Percentiles rank a stretch among this genome's conserved stretches.
These are phyloP conservation scores for Brachystomella parvula DNA, from an alignment of 1,140 invertebrate species.

Conservation along the genomic window DNA sequence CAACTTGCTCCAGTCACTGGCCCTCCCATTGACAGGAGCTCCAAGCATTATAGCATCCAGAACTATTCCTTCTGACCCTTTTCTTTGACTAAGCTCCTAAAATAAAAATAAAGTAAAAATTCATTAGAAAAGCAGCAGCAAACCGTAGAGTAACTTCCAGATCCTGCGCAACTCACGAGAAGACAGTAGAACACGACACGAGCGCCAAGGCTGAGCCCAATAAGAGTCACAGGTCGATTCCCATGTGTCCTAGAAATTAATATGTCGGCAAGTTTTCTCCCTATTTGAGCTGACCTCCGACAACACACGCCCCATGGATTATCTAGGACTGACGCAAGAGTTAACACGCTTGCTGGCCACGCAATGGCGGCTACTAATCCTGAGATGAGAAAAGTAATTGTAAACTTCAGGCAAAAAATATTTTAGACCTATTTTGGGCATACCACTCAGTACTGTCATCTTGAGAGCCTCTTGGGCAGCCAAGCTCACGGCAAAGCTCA, in stretches of 20 bases:
- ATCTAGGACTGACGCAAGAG: conserved; percentile 58
- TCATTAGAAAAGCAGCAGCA: conserved; percentile 16
- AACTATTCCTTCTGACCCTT: conserved; percentile 52
- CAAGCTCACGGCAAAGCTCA: conserved; percentile 56
- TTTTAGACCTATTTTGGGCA: conserved; percentile 12
- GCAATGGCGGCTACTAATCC: conserved; percentile 57
- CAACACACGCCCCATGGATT: conserved; percentile 59
- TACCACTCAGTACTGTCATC: conserved; percentile 60
- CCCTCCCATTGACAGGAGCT: conserved; percentile 42
- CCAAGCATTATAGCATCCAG: conserved; percentile 59
- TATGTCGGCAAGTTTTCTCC: conserved; percentile 61
- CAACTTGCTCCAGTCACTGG: conserved; percentile 51
- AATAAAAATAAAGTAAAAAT: conserved; percentile 23
- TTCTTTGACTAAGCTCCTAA: conserved; percentile 50
- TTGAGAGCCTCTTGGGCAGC: conserved; percentile 66
- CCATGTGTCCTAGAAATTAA: conserved; percentile 50
- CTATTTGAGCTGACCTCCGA: conserved; percentile 55
- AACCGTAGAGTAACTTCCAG: not conserved
- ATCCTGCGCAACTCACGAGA: conserved; percentile 40
- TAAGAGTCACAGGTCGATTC: conserved; percentile 60
- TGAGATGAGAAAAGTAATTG: conserved; percentile 36
- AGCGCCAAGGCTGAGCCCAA: conserved; percentile 59
- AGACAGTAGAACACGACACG: conserved; percentile 64
- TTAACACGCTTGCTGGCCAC: conserved; percentile 60
- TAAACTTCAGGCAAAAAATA: no score